phyloP scores from a whole-genome alignment of 2,113 vertebrate species.

The Lophochroa leadbeateri region DNA sequence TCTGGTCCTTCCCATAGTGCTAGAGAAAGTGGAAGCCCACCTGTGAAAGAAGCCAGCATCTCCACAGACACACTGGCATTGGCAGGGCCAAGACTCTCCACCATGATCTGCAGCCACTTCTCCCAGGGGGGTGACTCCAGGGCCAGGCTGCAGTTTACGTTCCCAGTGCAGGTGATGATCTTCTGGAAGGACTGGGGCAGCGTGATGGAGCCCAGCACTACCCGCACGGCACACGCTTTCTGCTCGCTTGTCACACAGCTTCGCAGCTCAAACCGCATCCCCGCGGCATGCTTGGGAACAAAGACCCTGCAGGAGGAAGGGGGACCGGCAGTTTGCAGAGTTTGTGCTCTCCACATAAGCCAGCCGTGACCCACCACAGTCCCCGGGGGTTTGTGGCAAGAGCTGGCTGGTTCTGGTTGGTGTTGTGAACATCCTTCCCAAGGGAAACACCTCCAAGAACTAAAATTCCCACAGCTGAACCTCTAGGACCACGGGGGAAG shows the following conservation, averaged over 20 bases:
- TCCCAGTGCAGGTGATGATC: conserved; percentile 76
- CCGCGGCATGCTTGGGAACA: conserved; percentile 82
- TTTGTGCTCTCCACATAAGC: background rate
- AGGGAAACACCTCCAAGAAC: background rate
- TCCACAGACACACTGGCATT: conserved; percentile 71
- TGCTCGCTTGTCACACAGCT: conserved; percentile 66
- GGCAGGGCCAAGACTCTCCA: conserved; percentile 72
- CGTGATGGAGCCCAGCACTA: conserved; percentile 81
- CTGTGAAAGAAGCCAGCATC: conserved; percentile 81
- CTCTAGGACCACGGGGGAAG: background rate
- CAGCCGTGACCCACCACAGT: background rate
- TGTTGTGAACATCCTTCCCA: background rate
- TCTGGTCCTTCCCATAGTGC: background rate
- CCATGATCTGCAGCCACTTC: conserved; percentile 84
- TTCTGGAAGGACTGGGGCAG: conserved; percentile 74
- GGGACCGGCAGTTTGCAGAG: background rate
- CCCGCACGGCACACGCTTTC: conserved; percentile 70
- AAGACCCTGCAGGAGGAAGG: conserved; percentile 77
- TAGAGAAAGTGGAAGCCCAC: conserved; percentile 57
- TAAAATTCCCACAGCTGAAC: background rate
- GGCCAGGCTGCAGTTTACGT: conserved; percentile 68
- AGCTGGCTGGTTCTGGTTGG: background rate
- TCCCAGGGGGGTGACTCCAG: conserved; percentile 87
- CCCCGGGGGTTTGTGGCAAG: background rate
- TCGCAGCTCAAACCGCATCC: conserved; percentile 78